Evolutionary conservation across 2,113 vertebrate genomes (phyloP), one percentile per base, ranked within the genome.

Genomic region (Columbina picui): DNA sequence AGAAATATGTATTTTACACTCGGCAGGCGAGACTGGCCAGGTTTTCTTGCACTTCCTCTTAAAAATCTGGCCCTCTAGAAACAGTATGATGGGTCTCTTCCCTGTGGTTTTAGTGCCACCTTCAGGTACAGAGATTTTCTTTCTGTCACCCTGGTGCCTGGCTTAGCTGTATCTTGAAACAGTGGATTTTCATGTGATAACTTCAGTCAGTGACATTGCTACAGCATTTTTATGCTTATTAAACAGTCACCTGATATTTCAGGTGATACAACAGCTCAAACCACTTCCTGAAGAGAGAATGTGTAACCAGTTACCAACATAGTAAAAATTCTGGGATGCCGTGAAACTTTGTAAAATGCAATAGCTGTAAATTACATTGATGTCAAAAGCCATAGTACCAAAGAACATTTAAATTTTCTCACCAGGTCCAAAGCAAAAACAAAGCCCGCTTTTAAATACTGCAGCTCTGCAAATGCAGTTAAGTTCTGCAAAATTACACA

Each of bases 41-140:
- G 16, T 64, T 21, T 32, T 6, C 34, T 69, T 21, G 7, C 32
- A 19, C 27, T 34, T 61, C 22, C 15, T 41, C 6, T 49, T 29
- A 22, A 85, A 89, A 59, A 22, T 17, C 32, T 60, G 38, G 14
- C 25, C 34, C 25, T 79, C 1, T 2, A 36, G 50, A 14, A 77
- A 36, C 36, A 45, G 4, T 4, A 16, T n/a, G 22, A 23, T 55
- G 17, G 29, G 7, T 45, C 43, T 78, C 32, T 73, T 83, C 55
- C 55, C 30, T 73, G 36, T 41, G 68, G 22, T 25, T 87, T 77
- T 73, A 92, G 85, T 93, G 94, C 91, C 96, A 89, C 68, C 96
- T 97, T 90, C 93, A 90, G 94, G 85, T 41, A 14, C 34, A 47
- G 32, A 52, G 56, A 27, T 25, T 41, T 39, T 22, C 63, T 61